phyloP scores from a whole-genome alignment of 2,113 vertebrate genomes.

The Macaca mulatta region DNA sequence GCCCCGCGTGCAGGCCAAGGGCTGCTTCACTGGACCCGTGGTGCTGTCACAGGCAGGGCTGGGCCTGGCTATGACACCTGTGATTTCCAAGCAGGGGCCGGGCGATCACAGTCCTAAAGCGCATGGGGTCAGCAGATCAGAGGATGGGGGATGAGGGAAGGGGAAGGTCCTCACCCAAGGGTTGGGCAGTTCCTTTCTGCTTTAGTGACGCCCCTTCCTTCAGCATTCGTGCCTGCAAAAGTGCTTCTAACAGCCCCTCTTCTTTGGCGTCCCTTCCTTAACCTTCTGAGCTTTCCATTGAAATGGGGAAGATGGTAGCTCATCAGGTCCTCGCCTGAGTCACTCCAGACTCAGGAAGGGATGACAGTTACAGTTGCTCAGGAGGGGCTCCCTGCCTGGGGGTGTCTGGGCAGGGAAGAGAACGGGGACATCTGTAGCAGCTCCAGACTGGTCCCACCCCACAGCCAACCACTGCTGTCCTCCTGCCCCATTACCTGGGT shows the following conservation, averaged over 20 bases:
- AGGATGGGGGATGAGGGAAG: neutral
- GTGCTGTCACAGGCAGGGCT: fast-evolving
- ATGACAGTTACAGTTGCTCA: neutral
- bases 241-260: neutral
- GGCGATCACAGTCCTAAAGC: neutral
- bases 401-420: too few relatives aligned
- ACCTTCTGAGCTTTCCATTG: neutral
- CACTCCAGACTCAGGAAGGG: neutral
- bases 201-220: neutral
- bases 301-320: neutral
- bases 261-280: neutral
- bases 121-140: fast-evolving
- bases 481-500: neutral
- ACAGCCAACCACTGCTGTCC: neutral
- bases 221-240: neutral
- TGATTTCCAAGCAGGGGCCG: neutral
- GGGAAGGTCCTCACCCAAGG: neutral
- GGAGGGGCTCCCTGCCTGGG: neutral
- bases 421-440: fast-evolving
- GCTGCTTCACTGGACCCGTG: fast-evolving
- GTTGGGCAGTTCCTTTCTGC: neutral
- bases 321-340: neutral
- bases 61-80: neutral
- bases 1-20: fast-evolving
- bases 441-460: fast-evolving